Base-by-base conservation (phyloP, 1,140 invertebrate species). In the Drosophila hydei region DNA sequence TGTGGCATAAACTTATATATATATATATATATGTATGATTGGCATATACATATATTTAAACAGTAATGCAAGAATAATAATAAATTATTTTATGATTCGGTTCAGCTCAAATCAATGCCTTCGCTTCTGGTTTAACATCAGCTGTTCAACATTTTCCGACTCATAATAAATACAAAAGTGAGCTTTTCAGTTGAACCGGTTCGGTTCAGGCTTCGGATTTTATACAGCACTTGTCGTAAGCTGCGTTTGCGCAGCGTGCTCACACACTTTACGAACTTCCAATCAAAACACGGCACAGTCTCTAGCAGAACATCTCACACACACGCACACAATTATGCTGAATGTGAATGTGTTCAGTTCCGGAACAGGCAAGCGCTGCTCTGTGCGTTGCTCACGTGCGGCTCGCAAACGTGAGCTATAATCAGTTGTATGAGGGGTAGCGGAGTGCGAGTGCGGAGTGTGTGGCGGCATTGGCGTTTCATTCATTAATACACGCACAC, bases 381-480 rank as follows among this genome's bases (percentile, higher is more conserved):
- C 4, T n/a, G 19, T 12, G 14, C 27, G 33, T 50, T 19, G 69
- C 60, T 76, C 75, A 77, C 75, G 75, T 77, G 75, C 70, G 52
- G 18, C 58, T 40, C 23, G 18, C 33, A 78, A 71, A 77, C 75
- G 76, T 79, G 63, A 59, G 64, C 65, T 36, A 55, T 48, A 61
- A 48, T 14, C 23, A 25, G 38, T 62, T 55, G 11, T 23, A 9
- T 1, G 16, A 51, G 43, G n/a, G 51, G 55, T 42, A 42, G 19
- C 6, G 6, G 27, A 43, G 54, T 21, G 54, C 56, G 50, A 59
- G 40, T n/a, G n/a, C n/a, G n/a, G n/a, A n/a, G n/a, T n/a, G n/a
- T n/a, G n/a, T 55, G 65, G 73, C 62, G 71, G 79, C 74, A 77
- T 87, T 88, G 81, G 81, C 77, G 75, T 75, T 85, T 85, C 81